Conservation (phyloP, 2,797 vertebrate species). For the Percopsis omiscomaycus region DNA sequence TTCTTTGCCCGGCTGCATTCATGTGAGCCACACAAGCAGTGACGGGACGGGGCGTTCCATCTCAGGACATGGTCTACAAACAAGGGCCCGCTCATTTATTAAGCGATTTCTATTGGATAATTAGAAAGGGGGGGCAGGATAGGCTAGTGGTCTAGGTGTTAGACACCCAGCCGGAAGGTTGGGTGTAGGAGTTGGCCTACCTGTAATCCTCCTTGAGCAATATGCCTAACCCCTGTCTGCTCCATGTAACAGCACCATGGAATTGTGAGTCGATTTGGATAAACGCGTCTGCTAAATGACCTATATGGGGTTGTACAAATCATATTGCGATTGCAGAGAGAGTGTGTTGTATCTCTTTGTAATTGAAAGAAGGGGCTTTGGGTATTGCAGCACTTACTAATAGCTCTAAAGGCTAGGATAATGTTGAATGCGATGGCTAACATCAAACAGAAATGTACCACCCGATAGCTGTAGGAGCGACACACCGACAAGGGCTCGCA, state of each 20-base stretch:
- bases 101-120: constrained; percentile 68
- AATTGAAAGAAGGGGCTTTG: constrained; percentile 24
- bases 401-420: constrained; percentile 64
- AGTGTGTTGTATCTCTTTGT: no score
- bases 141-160: neutral
- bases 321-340: no score
- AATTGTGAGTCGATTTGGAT: no score
- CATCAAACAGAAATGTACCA: constrained; percentile 52
- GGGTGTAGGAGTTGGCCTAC: no score
- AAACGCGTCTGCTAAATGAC: no score
- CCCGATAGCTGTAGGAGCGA: constrained; percentile 33
- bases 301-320: no score
- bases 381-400: constrained; percentile 53
- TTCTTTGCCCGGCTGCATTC: constrained; percentile 72
- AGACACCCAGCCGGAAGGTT: neutral
- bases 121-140: constrained; percentile 56
- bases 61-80: constrained; percentile 67
- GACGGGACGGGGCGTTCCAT: constrained; percentile 60
- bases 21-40: constrained; percentile 78
- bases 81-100: constrained; percentile 68
- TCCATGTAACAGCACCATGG: no score
- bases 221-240: no score
- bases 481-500: constrained; percentile 57
- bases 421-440: constrained; percentile 47
- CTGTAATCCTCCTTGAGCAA: no score